Evolutionary conservation across 2,113 vertebrate species (phyloP).

Genomic region (Leptobrachium ailaonicum): DNA sequence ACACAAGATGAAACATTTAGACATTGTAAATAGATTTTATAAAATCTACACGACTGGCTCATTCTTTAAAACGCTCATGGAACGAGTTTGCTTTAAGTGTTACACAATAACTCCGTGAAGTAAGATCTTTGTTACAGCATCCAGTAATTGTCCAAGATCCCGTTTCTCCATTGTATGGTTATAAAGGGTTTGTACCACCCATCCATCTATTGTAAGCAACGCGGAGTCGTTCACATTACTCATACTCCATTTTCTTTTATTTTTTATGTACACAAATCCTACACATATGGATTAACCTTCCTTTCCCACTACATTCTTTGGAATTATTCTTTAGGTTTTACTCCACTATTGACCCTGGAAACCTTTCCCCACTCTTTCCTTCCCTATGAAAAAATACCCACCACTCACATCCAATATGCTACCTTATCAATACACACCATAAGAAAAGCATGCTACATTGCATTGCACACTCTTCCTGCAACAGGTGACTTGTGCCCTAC

Average conservation of each 20-base stretch:
- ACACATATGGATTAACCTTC: not conserved
- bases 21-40: not conserved
- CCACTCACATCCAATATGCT: no score
- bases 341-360: no score
- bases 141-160: slow-evolving; percentile 39
- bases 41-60: not conserved
- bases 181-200: slow-evolving; percentile 59
- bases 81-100: not conserved
- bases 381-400: no score
- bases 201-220: slow-evolving; percentile 62
- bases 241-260: slow-evolving; percentile 53
- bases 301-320: no score
- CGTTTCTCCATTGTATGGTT: slow-evolving; percentile 18
- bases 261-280: slow-evolving; percentile 10
- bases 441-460: no score
- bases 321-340: no score
- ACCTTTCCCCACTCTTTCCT: no score
- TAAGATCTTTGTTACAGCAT: slow-evolving; percentile 23
- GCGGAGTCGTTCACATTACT: slow-evolving; percentile 53
- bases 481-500: no score
- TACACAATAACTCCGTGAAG: slow-evolving; percentile 16
- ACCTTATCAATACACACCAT: no score
- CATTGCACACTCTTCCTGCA: no score
- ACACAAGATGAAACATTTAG: not conserved
- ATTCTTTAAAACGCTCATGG: not conserved